These are phyloP conservation scores for Synanthedon formicaeformis DNA, from an alignment of 2,888 invertebrate genomes.

Conservation along the genomic window DNA sequence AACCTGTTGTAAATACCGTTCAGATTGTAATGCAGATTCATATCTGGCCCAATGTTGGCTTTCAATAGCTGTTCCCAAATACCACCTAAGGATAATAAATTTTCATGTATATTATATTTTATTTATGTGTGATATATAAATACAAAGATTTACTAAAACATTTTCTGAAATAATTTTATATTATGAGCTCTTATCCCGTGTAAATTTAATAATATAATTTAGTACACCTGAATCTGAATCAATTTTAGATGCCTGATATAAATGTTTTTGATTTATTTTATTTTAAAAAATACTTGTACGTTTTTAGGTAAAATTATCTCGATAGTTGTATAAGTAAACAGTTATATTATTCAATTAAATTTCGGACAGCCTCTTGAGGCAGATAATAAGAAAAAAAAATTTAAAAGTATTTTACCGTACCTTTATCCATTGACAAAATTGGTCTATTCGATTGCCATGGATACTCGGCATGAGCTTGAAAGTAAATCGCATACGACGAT, in stretches of 20 bases:
- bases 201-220: no score
- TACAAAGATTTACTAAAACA: neutral
- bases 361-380: no score
- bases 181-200: neutral
- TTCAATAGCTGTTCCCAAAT: constrained; percentile 64
- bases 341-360: no score
- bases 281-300: no score
- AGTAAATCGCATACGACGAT: constrained; percentile 57
- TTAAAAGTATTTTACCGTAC: constrained; percentile 16
- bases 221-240: no score
- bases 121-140: neutral
- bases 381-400: no score
- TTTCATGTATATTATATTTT: neutral
- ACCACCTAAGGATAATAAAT: constrained; percentile 30
- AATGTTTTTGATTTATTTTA: no score
- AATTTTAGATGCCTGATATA: no score
- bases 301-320: no score
- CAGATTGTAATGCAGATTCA: constrained; percentile 62
- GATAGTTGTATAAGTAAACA: no score
- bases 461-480: constrained; percentile 63
- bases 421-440: constrained; percentile 47
- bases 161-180: neutral
- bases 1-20: constrained; percentile 60
- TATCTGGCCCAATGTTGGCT: constrained; percentile 62
- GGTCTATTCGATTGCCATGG: constrained; percentile 61